These are phyloP conservation scores for Xiphophorus couchianus DNA, from an alignment of 2,113 vertebrate genomes.

Conservation along the genomic window DNA sequence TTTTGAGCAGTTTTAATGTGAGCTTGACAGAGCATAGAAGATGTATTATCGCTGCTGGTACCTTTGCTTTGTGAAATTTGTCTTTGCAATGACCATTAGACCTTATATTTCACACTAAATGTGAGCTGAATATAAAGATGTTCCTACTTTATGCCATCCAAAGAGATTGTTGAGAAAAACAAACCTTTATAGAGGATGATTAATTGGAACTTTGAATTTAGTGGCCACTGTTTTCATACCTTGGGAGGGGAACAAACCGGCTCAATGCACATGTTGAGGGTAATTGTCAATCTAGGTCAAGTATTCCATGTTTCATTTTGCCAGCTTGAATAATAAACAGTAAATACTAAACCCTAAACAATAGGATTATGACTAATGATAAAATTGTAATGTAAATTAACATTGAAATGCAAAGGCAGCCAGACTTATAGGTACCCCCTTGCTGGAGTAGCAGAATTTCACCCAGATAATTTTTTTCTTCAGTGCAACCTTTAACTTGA, in stretches of 20 bases:
- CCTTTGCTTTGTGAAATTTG: conserved; percentile 61
- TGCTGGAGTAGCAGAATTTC: neutral
- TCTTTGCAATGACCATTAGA: conserved; percentile 65
- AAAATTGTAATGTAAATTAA: conserved; percentile 23
- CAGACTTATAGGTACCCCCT: too few species aligned
- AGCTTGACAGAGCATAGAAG: conserved; percentile 62
- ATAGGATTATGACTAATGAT: conserved; percentile 26
- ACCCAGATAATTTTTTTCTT: too few species aligned
- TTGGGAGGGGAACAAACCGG: conserved; percentile 24
- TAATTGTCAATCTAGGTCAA: conserved; percentile 35
- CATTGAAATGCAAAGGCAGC: conserved; percentile 2
- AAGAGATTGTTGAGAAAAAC: conserved; percentile 61
- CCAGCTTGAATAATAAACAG: conserved; percentile 41
- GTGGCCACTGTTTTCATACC: conserved; percentile 49
- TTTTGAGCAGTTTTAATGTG: conserved; percentile 59
- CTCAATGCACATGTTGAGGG: conserved; percentile 38
- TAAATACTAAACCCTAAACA: conserved; percentile 36
- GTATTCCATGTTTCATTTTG: conserved; percentile 40
- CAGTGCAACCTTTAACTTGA: too few species aligned
- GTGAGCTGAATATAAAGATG: conserved; percentile 66
- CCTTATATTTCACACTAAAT: conserved; percentile 55
- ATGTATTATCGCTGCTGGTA: conserved; percentile 65
- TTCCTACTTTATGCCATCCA: conserved; percentile 34
- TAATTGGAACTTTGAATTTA: conserved; percentile 64
- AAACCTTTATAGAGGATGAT: conserved; percentile 60